Conservation (phyloP, 2,113 vertebrate genomes). For the Tympanuchus pallidicinctus region DNA sequence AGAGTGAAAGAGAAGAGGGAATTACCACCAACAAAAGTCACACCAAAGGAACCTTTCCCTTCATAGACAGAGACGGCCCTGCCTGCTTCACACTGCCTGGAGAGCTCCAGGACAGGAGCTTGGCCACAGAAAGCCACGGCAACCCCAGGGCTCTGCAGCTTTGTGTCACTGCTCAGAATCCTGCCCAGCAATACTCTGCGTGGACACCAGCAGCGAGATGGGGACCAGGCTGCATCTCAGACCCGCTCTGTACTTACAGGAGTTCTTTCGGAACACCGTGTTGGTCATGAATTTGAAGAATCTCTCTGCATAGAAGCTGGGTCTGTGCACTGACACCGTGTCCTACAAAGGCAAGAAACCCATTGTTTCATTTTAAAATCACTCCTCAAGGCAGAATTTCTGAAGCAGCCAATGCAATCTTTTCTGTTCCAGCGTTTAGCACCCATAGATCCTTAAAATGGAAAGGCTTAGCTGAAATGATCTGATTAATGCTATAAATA, state of each 20-base stretch:
- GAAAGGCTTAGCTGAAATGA: conserved; percentile 42
- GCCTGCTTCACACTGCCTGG: not conserved
- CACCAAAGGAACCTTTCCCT: not conserved
- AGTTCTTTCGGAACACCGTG: conserved; percentile 94
- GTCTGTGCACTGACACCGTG: conserved; percentile 96
- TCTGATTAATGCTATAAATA: conserved; percentile 65
- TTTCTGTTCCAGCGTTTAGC: not conserved
- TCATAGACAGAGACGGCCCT: not conserved
- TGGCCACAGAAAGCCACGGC: not conserved
- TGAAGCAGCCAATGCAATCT: not conserved
- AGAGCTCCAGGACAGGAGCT: not conserved
- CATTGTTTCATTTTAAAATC: not conserved
- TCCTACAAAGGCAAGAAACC: conserved; percentile 81
- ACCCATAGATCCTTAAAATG: not conserved
- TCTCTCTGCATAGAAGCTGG: conserved; percentile 96
- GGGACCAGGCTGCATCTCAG: not conserved
- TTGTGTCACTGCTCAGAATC: not conserved
- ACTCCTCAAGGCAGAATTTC: conserved; percentile 5
- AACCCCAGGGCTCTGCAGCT: not conserved
- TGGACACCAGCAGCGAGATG: not conserved
- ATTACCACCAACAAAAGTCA: not conserved
- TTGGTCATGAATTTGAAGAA: conserved; percentile 99
- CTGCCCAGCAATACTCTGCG: not conserved
- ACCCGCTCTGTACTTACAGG: conserved; percentile 83
- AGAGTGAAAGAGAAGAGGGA: not conserved